These are phyloP conservation scores for Eustalomyia histrio DNA, from an alignment of 2,888 invertebrate genomes.

Conservation along the genomic window DNA sequence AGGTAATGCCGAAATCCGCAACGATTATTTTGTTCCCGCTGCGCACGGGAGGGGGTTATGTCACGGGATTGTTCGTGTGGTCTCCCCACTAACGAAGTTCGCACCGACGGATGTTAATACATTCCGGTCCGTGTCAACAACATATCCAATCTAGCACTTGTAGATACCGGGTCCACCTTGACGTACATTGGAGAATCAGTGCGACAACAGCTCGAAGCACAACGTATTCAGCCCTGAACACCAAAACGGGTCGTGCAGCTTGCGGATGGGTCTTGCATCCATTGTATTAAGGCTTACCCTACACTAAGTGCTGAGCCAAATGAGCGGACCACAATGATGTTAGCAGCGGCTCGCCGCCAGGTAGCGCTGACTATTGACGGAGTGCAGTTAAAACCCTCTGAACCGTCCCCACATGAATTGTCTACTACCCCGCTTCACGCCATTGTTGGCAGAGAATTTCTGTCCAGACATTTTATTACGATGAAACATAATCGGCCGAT, in stretches of 20 bases:
- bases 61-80: too few relatives aligned
- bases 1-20: too few relatives aligned
- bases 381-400: background rate
- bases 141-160: too few relatives aligned
- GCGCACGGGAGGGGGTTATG: too few relatives aligned
- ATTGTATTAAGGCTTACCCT: background rate
- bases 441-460: background rate
- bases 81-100: too few relatives aligned
- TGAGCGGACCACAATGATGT: background rate
- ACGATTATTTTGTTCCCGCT: too few relatives aligned
- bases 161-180: too few relatives aligned
- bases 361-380: background rate
- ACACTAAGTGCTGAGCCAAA: background rate
- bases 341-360: background rate
- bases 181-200: background rate
- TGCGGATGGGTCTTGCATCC: background rate
- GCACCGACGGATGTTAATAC: too few relatives aligned
- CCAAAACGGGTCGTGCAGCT: background rate
- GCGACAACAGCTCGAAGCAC: background rate
- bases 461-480: background rate
- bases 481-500: constrained; percentile 39
- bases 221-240: background rate
- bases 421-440: background rate
- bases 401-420: background rate
- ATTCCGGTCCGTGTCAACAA: too few relatives aligned